phyloP scores from a whole-genome alignment of 2,888 invertebrate genomes.

The Lissocephala sabroskyi region DNA sequence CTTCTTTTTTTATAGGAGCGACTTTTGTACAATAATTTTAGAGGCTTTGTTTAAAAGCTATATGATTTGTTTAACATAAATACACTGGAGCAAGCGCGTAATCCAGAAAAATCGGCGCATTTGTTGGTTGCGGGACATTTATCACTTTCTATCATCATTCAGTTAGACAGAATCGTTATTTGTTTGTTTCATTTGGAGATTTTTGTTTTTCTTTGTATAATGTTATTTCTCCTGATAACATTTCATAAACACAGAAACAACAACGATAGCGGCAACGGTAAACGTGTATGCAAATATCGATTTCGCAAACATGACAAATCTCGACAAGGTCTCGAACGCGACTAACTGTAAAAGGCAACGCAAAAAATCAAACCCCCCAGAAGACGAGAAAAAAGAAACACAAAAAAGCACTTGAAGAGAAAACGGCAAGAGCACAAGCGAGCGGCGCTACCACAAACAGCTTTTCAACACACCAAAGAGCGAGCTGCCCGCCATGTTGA shows the following conservation, averaged over 20 bases:
- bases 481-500: constrained; percentile 19
- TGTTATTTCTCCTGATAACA: too few species aligned
- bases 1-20: too few species aligned
- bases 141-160: too few species aligned
- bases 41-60: too few species aligned
- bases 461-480: constrained; percentile 48
- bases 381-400: constrained; percentile 10
- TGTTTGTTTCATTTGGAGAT: too few species aligned
- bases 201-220: too few species aligned
- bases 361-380: constrained; percentile 19
- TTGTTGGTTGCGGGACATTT: too few species aligned
- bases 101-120: too few species aligned
- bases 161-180: too few species aligned
- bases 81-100: too few species aligned
- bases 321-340: constrained; percentile 73
- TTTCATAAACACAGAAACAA: neutral
- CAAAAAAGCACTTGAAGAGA: constrained; percentile 2
- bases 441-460: constrained; percentile 15
- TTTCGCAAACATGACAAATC: constrained; percentile 71
- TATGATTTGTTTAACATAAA: too few species aligned
- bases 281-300: constrained; percentile 20
- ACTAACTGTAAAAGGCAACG: constrained; percentile 72
- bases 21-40: too few species aligned
- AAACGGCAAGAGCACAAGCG: neutral
- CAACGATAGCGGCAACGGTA: neutral